These are phyloP conservation scores for Atta texana DNA, from an alignment of 1,140 invertebrate genomes.

Conservation along the genomic window DNA sequence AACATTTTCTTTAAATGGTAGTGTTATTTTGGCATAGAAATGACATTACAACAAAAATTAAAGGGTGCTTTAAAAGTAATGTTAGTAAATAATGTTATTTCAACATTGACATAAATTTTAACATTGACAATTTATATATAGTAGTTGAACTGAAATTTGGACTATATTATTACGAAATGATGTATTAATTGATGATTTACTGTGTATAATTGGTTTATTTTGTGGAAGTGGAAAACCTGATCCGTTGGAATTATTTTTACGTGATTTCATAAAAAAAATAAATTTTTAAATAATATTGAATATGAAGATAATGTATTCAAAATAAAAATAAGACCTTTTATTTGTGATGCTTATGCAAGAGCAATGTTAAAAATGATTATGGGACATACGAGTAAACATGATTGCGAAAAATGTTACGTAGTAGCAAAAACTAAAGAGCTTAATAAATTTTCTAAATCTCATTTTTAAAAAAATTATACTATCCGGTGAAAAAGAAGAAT, in stretches of 20 bases:
- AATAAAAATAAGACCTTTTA: neutral
- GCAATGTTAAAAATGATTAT: constrained; percentile 16
- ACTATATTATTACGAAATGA: too few species aligned
- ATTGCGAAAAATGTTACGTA: neutral
- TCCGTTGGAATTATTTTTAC: neutral
- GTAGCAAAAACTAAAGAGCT: neutral
- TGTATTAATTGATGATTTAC: too few species aligned
- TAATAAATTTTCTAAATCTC: neutral
- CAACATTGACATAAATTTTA: too few species aligned
- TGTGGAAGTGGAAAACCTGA: too few species aligned
- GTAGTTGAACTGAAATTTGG: too few species aligned
- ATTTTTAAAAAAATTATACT: neutral
- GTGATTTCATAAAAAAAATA: neutral
- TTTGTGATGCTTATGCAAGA: neutral
- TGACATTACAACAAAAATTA: too few species aligned
- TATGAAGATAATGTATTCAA: neutral
- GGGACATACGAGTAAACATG: constrained; percentile 18
- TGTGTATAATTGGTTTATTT: too few species aligned
- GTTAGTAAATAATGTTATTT: too few species aligned
- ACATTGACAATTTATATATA: too few species aligned
- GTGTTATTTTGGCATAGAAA: too few species aligned
- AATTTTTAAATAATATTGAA: neutral
- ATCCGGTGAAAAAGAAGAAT: neutral
- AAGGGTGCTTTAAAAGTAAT: too few species aligned
- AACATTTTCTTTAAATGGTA: too few species aligned